Percentiles rank a stretch among this genome's conserved stretches.
Evolutionary conservation across 37 sponge, comb jelly and placozoan species (phyloP).

Genomic region (Bolinopsis microptera): DNA sequence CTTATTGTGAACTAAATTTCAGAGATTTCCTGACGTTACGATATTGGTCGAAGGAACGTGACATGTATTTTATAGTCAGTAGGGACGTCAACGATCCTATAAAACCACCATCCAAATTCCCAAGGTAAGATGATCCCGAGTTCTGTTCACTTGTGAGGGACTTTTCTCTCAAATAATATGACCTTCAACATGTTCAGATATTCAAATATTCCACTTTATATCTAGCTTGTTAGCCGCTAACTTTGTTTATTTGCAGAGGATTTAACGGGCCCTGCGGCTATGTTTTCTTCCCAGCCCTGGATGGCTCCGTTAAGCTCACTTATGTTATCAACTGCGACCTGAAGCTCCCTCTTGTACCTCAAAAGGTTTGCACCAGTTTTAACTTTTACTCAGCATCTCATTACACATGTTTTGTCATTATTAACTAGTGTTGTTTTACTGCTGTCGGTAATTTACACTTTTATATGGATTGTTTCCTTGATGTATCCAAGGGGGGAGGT

Average conservation of each 20-base stretch:
- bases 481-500: no score
- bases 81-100: slow-evolving; percentile 37
- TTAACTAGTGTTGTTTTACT: no score
- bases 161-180: background rate
- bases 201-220: no score
- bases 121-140: no score
- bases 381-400: no score
- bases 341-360: slow-evolving; percentile 35
- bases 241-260: slow-evolving; percentile 12
- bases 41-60: slow-evolving; percentile 51
- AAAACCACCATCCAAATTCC: slow-evolving; percentile 25
- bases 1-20: background rate
- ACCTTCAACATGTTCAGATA: no score
- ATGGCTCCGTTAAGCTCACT: slow-evolving; percentile 49
- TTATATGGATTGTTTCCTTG: no score
- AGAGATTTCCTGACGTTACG: slow-evolving; percentile 61
- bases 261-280: slow-evolving; percentile 51
- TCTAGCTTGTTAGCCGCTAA: no score
- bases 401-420: no score
- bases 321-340: slow-evolving; percentile 55
- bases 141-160: background rate
- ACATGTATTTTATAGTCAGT: slow-evolving; percentile 39
- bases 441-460: no score
- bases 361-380: background rate
- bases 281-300: slow-evolving; percentile 50